Evolutionary conservation across 2,888 invertebrate genomes (phyloP), one percentile per base, ranked within the genome.

Genomic region (Cataglyphis cursor): DNA sequence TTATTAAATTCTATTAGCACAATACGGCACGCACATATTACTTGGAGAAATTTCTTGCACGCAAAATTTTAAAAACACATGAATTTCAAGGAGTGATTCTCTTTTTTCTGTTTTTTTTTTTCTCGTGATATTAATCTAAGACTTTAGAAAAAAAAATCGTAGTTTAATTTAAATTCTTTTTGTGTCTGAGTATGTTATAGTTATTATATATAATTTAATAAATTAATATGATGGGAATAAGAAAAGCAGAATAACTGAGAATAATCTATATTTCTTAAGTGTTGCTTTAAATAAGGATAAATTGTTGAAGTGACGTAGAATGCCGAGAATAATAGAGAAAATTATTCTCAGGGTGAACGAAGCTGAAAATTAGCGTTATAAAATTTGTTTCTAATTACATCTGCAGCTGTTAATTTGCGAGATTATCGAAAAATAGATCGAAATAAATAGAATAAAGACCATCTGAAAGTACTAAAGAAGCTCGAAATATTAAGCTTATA

Each of bases 361-460:
- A 83, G 82, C 81, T 83, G 86, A 86, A 85, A 86, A 85, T 88
- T 88, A 88, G 82, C 76, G 83, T 81, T 51, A 59, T 31, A 68
- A 83, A 88, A 88, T 83, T 74, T 28, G 41, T 28, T 76, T 66
- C 24, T 70, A 57, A 68, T 68, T 28, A 51, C n/a, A 66, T 9
- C 41, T 24, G 15, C 10, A 70, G 35, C 41, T 76, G 41, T 70
- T 57, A 57, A 10, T n/a, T n/a, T 6, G 28, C 18, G 3, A 38
- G 10, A 57, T 76, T 76, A 68, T 76, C 54, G 41, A 9, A 38
- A 51, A n/a, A 28, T 68, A 51, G 5, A 51, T 24, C 12, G n/a
- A 51, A n/a, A 18, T 38, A 41, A 28, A 70, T 76, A 28, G 38
- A 24, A 15, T 51, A 54, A 75, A 65, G 12, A 35, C 18, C 4